Evolutionary conservation across 2,113 vertebrate species (phyloP).

Genomic region (Otocyon megalotis): DNA sequence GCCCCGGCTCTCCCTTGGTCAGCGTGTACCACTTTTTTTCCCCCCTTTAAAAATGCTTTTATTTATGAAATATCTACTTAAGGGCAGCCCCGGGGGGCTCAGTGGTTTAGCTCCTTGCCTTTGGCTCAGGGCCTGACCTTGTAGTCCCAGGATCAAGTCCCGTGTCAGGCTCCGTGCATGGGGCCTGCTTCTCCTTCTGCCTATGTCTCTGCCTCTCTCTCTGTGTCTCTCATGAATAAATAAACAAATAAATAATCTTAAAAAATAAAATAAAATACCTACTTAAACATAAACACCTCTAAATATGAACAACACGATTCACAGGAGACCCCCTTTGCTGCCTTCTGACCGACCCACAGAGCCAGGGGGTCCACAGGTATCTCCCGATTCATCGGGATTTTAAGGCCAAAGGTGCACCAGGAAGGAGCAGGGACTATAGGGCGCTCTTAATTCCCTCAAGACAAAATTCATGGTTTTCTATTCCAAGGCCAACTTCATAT

Average conservation of each 20-base stretch:
- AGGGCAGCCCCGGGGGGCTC: too few relatives aligned
- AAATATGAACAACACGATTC: slow-evolving; percentile 73
- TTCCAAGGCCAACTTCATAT: not conserved
- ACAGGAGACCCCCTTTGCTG: not conserved
- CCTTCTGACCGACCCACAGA: not conserved
- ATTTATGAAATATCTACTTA: slow-evolving; percentile 63
- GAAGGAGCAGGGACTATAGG: not conserved
- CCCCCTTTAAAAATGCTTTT: slow-evolving; percentile 73
- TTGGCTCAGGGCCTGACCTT: too few relatives aligned
- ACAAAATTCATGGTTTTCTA: not conserved
- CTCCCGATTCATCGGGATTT: not conserved
- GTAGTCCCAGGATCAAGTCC: too few relatives aligned
- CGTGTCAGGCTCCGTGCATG: too few relatives aligned
- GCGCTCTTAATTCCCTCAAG: not conserved
- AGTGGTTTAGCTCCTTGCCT: too few relatives aligned
- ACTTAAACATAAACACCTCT: slow-evolving; percentile 80
- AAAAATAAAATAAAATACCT: slow-evolving; percentile 69
- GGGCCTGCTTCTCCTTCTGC: too few relatives aligned
- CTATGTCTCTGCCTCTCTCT: too few relatives aligned
- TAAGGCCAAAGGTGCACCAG: not conserved
- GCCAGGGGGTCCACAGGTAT: not conserved
- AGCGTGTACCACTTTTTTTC: too few relatives aligned
- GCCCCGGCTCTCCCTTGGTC: too few relatives aligned
- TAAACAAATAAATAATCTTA: too few relatives aligned
- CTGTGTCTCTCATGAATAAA: too few relatives aligned